Percentiles rank a stretch among this genome's conserved stretches.
phyloP scores from a whole-genome alignment of 2,888 invertebrate species.

The Tridacna crocea region DNA sequence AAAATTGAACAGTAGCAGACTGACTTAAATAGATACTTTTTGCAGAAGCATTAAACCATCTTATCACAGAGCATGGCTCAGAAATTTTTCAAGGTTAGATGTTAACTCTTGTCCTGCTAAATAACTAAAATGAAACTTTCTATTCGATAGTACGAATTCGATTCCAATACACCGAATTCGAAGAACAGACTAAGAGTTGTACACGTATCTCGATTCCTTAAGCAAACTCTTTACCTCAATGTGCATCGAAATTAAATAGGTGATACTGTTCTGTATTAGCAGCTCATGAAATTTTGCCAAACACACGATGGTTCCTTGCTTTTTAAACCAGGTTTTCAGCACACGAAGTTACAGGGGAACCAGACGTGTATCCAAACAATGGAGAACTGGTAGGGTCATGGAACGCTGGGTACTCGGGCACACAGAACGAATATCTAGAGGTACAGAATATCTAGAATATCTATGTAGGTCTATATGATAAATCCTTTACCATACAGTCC shows the following conservation, averaged over 20 bases:
- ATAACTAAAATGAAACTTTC: no score
- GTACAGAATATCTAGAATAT: not conserved
- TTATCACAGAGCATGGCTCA: no score
- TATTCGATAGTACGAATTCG: not conserved
- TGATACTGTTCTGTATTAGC: not conserved
- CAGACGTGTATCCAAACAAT: not conserved
- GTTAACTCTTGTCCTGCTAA: no score
- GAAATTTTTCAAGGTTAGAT: no score
- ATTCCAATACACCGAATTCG: not conserved
- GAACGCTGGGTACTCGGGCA: not conserved
- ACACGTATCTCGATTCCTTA: not conserved
- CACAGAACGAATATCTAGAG: not conserved
- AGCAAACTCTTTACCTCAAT: not conserved
- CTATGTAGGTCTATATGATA: not conserved
- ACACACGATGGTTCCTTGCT: not conserved
- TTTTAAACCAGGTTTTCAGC: slow-evolving; percentile 2
- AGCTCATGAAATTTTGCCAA: not conserved
- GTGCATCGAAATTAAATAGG: not conserved
- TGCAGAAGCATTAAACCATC: no score
- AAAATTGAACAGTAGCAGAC: no score
- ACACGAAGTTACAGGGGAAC: not conserved
- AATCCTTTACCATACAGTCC: not conserved
- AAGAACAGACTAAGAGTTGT: not conserved
- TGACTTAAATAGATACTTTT: no score
- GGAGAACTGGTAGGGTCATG: not conserved